Conservation (phyloP, 2,113 vertebrate genomes). For the Picathartes gymnocephalus region DNA sequence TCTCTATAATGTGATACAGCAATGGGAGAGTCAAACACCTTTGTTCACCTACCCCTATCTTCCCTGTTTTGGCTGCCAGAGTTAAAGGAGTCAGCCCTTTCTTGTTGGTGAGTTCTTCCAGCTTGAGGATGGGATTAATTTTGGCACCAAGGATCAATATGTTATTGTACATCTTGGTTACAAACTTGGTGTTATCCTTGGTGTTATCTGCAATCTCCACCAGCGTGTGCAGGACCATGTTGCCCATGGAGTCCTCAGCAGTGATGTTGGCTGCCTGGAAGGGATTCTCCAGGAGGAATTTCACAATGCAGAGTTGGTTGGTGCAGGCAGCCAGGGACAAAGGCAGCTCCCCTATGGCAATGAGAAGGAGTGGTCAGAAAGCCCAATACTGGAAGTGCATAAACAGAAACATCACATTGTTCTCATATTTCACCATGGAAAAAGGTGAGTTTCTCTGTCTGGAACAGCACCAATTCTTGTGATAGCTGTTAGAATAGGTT, state of each 20-base stretch:
- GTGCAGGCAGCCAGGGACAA: constrained; percentile 94
- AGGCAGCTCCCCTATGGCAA: constrained; percentile 85
- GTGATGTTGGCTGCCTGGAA: constrained; percentile 72
- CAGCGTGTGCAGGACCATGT: constrained; percentile 88
- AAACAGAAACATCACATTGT: background rate
- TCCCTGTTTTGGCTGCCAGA: constrained; percentile 89
- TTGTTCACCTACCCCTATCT: constrained; percentile 78
- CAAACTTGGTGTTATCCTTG: constrained; percentile 86
- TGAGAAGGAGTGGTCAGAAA: background rate
- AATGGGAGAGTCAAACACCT: background rate
- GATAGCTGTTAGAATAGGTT: background rate
- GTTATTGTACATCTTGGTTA: constrained; percentile 88
- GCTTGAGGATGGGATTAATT: constrained; percentile 77
- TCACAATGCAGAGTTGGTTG: constrained; percentile 89
- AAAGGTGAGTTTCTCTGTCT: background rate
- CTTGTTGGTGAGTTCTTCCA: constrained; percentile 86
- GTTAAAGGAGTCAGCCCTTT: constrained; percentile 85
- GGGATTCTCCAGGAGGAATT: constrained; percentile 86
- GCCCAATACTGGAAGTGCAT: background rate
- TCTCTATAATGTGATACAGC: background rate
- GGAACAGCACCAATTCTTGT: background rate
- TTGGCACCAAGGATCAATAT: constrained; percentile 80
- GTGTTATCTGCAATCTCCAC: constrained; percentile 89
- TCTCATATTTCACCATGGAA: background rate
- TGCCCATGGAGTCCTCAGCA: constrained; percentile 82